Conservation (phyloP, 2,888 invertebrate species). For the Sphinx pinastri region DNA sequence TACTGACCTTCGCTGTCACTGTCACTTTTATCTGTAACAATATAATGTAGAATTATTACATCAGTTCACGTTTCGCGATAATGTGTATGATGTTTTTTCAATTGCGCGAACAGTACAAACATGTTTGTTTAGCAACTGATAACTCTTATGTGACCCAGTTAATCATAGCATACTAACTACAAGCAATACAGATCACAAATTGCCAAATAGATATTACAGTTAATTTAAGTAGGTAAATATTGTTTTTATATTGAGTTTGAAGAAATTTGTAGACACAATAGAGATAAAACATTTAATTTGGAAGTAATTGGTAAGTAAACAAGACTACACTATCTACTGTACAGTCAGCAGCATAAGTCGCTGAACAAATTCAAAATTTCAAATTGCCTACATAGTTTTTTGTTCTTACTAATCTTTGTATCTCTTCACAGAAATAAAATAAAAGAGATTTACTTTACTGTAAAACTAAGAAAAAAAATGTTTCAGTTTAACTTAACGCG, state of each 20-base stretch:
- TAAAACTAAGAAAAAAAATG: no score
- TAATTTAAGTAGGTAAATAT: neutral
- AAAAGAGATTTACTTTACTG: no score
- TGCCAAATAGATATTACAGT: neutral
- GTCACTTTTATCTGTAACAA: constrained; percentile 94
- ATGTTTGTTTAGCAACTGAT: neutral
- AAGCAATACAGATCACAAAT: neutral
- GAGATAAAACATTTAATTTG: no score
- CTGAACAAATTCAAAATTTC: no score
- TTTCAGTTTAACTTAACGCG: no score
- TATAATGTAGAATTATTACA: constrained; percentile 13
- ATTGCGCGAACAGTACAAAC: neutral
- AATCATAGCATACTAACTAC: neutral
- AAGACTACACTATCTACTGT: neutral
- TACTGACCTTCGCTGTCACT: constrained; percentile 97
- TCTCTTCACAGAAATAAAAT: no score
- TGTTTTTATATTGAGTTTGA: neutral
- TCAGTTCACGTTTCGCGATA: constrained; percentile 1
- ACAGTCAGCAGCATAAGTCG: no score
- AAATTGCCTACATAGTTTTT: no score
- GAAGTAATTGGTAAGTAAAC: neutral
- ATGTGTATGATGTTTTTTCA: neutral
- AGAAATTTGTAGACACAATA: no score
- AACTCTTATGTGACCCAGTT: no score
- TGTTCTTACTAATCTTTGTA: no score